Conservation (phyloP, 2,113 vertebrate species). For the Aptenodytes patagonicus region DNA sequence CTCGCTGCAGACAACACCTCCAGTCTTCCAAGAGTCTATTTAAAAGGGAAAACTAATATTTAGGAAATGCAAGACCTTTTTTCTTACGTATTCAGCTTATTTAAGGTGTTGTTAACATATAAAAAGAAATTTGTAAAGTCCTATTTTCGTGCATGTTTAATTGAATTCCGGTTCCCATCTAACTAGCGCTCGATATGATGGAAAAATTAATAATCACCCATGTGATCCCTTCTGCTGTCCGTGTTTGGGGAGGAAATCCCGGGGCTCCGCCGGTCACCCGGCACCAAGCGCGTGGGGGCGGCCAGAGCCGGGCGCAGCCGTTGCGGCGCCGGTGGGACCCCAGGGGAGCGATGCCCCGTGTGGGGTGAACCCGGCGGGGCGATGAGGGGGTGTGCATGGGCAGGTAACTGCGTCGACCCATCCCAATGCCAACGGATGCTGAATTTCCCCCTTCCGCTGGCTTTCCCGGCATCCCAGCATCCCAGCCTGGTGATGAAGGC, state of each 20-base stretch:
- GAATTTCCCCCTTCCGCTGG: background rate
- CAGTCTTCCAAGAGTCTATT: background rate
- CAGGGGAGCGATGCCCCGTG: fast-evolving
- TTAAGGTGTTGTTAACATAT: background rate
- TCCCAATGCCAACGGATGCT: fast-evolving
- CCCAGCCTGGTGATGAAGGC: background rate
- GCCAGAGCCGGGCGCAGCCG: background rate
- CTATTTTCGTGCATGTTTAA: fast-evolving
- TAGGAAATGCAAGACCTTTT: background rate
- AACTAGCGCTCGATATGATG: fast-evolving
- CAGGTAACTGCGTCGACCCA: fast-evolving
- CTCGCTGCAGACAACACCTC: background rate
- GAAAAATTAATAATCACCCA: fast-evolving
- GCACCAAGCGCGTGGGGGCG: fast-evolving
- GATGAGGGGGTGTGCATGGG: fast-evolving
- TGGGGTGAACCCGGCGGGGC: background rate
- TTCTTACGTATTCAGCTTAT: fast-evolving
- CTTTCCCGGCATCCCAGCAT: background rate
- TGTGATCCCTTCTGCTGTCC: background rate
- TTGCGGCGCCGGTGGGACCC: background rate
- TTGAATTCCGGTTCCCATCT: background rate
- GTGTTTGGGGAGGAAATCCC: background rate
- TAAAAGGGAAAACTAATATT: background rate
- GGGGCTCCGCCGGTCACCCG: fast-evolving
- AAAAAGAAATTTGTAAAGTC: fast-evolving